Base-by-base conservation (phyloP, 2,888 invertebrate species). In the Agrotis exclamationis region DNA sequence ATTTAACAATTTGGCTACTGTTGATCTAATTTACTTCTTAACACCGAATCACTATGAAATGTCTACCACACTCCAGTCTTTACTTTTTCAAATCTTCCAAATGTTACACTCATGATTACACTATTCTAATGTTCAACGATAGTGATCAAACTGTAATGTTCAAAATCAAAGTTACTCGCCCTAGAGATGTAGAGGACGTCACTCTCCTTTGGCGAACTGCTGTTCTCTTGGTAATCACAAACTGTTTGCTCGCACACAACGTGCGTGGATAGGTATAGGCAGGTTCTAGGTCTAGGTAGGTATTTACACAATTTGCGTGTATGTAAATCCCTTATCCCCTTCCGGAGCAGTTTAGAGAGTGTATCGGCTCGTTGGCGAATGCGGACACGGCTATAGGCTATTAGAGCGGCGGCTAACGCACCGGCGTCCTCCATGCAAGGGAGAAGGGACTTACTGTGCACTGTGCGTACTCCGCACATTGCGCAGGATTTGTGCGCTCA, bases 81-180 rank as follows among this genome's bases (percentile, higher is more conserved):
- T 86, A 87, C 82, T 88, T 86, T 84, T 83, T 80, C 45, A 84
- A 86, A 86, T 88, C 89, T 89, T 88, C 85, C 88, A 90, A 89
- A 89, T 84, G 84, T 88, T 89, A 91, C 89, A 86, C 86, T 85
- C 79, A 85, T 70, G 81, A 70, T 82, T 94, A 95, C 78, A 82
- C 95, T 95, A 95, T 92, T 90, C 95, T 95, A 96, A 89, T 79
- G 84, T 89, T 88, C 89, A 91, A 90, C 89, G 85, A 86, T 89
- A 90, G 83, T 89, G 88, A 90, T 90, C 89, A 94, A 95, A 93
- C 89, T 90, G 88, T 89, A 92, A 93, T 91, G 92, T 93, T 94
- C 90, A 92, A 92, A 93, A 90, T 88, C 90, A 93, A 95, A 93
- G 86, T 96, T 96, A 96, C 96, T 96, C 96, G 96, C 96, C 96